Conservation (phyloP, 2,797 vertebrate genomes). For the Oryzias sinensis region DNA sequence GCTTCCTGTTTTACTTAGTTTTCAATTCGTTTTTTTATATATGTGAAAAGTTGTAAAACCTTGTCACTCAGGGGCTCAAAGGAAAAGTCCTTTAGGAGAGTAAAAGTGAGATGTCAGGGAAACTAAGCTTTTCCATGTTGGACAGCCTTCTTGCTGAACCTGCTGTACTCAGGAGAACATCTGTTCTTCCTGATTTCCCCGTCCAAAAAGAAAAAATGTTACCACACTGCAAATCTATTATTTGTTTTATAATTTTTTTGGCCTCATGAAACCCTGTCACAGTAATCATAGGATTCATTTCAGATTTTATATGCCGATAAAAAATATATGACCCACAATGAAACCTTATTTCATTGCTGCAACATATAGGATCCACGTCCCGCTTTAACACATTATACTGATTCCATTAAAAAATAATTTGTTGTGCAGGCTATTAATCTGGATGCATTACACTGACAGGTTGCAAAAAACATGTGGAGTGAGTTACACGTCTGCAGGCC, state of each 20-base stretch:
- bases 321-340: not conserved
- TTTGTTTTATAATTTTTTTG: not conserved
- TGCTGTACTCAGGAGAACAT: constrained; percentile 47
- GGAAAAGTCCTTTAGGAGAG: constrained; percentile 9
- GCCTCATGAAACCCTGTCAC: not conserved
- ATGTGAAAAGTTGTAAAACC: not conserved
- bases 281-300: not conserved
- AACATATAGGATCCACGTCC: constrained; percentile 9
- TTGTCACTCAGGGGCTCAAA: constrained; percentile 2
- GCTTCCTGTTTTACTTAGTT: too few species aligned
- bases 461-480: constrained; percentile 10
- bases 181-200: constrained; percentile 21
- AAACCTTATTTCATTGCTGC: not conserved
- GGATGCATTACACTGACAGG: not conserved
- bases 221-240: not conserved
- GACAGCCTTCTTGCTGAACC: constrained; percentile 20
- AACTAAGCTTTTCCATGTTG: constrained; percentile 21
- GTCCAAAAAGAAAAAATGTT: not conserved
- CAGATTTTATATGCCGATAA: not conserved
- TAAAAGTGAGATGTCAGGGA: constrained; percentile 24
- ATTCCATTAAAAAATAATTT: constrained; percentile 13
- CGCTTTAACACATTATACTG: not conserved
- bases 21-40: too few species aligned
- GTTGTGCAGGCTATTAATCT: constrained; percentile 10
- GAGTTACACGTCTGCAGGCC: not conserved